Base-by-base conservation (phyloP, 2,888 invertebrate species). In the Pseudolycoriella hygida region DNA sequence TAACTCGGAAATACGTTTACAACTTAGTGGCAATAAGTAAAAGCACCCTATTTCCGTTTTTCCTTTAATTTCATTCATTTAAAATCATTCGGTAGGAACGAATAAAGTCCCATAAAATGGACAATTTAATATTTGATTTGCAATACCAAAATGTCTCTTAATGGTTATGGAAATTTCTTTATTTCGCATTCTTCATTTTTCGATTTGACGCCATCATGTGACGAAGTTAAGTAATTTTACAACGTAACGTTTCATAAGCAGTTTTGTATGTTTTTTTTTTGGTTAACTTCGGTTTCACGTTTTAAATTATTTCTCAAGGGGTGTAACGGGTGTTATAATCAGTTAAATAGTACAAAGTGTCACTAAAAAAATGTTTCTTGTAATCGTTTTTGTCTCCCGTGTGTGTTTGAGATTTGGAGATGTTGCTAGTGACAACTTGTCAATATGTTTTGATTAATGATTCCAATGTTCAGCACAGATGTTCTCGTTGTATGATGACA, bases 61-160 rank as follows among this genome's bases (percentile, higher is more conserved):
- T 25, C 25, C 25, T 25, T 8, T 25, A 25, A 25, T 25, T 25
- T 25, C 8, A 34, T 34, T 38, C 38, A 38, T 38, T 38, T 17
- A 38, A 17, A 38, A 15, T 11, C 14, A 38, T 17, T 15, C 15
- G 38, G 17, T 4, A 34, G 15, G 34, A 34, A 34, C 34, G 38
- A 17, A 38, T 25, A 25, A 38, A 38, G 17, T 15, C 38, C 17
- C 12, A 38, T 38, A 38, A 38, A 38, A 38, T 38, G 38, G 38
- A 38, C 38, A 38, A 38, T 38, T 38, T 38, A 38, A 38, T 38
- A 38, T 38, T 38, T 38, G 38, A 38, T 38, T 38, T 38, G 38
- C 38, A 38, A 38, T 38, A 38, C 15, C 38, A 38, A 25, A 25
- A 38, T 38, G 38, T 38, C 17, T 38, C 15, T 38, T 38, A 38